Conservation (phyloP, 2,888 invertebrate species). For the Seira sanloemensis region DNA sequence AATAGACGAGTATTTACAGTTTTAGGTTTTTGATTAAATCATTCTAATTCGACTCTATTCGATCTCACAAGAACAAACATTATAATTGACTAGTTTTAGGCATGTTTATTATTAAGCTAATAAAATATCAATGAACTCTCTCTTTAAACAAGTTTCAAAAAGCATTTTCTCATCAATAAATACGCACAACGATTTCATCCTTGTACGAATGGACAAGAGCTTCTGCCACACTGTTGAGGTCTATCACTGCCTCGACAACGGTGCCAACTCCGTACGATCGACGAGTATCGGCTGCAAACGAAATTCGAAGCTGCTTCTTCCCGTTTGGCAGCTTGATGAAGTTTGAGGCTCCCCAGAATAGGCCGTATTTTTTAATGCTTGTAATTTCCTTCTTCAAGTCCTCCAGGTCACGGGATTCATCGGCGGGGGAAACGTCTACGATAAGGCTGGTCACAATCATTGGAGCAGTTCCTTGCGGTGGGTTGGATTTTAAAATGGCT, state of each 20-base stretch:
- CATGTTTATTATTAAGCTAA: too few relatives aligned
- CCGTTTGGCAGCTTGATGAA: background rate
- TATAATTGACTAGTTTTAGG: too few relatives aligned
- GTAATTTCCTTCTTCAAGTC: slow-evolving; percentile 46
- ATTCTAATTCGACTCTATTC: too few relatives aligned
- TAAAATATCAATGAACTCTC: too few relatives aligned
- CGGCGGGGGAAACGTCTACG: slow-evolving; percentile 43
- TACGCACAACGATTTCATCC: slow-evolving; percentile 48
- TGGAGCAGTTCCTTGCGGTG: background rate
- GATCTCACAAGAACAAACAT: too few relatives aligned
- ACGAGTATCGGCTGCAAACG: slow-evolving; percentile 54
- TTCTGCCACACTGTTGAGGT: slow-evolving; percentile 39
- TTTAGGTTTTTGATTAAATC: too few relatives aligned
- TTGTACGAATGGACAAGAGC: slow-evolving; percentile 50
- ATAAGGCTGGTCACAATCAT: slow-evolving; percentile 52
- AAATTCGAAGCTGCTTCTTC: slow-evolving; percentile 42
- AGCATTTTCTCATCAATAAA: too few relatives aligned
- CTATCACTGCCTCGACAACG: slow-evolving; percentile 53
- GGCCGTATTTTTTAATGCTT: slow-evolving; percentile 50
- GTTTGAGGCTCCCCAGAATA: slow-evolving; percentile 55
- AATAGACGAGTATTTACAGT: too few relatives aligned
- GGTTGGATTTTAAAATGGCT: slow-evolving; percentile 39
- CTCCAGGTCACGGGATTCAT: slow-evolving; percentile 41
- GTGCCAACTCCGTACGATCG: slow-evolving; percentile 62
- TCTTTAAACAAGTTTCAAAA: too few relatives aligned